These are phyloP conservation scores for Lasioglossum leucozonium DNA, from an alignment of 2,888 invertebrate genomes.

Conservation along the genomic window DNA sequence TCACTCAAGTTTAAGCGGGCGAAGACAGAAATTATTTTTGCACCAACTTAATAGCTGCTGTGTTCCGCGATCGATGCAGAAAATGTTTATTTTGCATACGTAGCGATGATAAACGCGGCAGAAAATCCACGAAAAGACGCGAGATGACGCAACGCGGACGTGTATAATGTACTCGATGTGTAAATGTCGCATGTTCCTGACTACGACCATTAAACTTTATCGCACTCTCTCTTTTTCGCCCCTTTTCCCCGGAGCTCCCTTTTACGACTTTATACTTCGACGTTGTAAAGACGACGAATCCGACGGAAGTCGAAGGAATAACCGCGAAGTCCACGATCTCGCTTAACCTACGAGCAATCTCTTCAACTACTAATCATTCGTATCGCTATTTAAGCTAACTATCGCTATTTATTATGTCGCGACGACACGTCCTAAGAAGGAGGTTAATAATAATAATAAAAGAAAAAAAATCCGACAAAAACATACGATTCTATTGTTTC, in stretches of 20 bases:
- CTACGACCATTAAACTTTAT: conserved; percentile 74
- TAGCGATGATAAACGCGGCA: conserved; percentile 26
- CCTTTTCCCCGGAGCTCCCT: conserved; percentile 45
- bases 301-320: conserved; percentile 11
- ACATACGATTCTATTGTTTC: conserved; percentile 34
- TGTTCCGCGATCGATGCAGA: too few relatives aligned
- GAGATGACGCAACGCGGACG: conserved; percentile 53
- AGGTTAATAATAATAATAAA: not conserved
- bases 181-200: conserved; percentile 82
- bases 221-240: conserved; percentile 70
- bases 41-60: too few relatives aligned
- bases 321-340: conserved; percentile 38
- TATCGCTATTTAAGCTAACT: conserved; percentile 68
- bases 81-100: not conserved
- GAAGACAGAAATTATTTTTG: too few relatives aligned
- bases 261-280: conserved; percentile 48
- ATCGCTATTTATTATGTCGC: conserved; percentile 63
- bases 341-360: conserved; percentile 42
- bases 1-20: too few relatives aligned
- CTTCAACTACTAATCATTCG: conserved; percentile 58
- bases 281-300: conserved; percentile 15
- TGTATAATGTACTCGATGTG: conserved; percentile 79
- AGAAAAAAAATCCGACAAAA: not conserved
- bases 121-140: conserved; percentile 46
- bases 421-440: conserved; percentile 41